Evolutionary conservation across 2,888 invertebrate species (phyloP), one percentile per base, ranked within the genome.

Genomic region (Drosophila neoperkinsi): DNA sequence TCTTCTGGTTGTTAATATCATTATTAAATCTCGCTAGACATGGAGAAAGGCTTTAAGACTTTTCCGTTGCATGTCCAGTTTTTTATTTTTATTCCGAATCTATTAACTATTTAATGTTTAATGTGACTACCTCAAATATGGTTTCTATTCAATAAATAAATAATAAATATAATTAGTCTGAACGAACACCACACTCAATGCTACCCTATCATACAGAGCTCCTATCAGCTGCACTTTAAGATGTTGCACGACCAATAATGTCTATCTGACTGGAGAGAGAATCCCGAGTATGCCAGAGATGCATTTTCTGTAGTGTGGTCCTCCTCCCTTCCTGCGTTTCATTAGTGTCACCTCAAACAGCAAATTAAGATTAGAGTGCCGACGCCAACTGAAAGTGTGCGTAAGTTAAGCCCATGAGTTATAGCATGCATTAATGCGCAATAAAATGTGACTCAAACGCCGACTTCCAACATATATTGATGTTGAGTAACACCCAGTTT

Each of bases 341-440:
- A 87, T 84, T 84, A 82, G 77, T 88, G 83, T 85, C 88, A 85
- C 83, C 80, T 85, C 74, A 71, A 88, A 82, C 86, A 88, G 66
- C 77, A 56, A 77, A 82, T 82, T 79, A 71, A 84, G 90, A 84
- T 84, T 82, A 87, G 73, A 79, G 67, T 53, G 41, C 71, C 63
- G 81, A 64, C 81, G 76, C 74, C 77, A 79, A 83, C 74, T 80
- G 76, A 64, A 76, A 71, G 76, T 63, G 46, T 72, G 71, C 41
- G 49, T 53, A 52, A 61, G 65, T 49, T 64, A 55, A 52, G 66
- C 66, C 88, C 86, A 84, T 91, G 90, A 92, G 89, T 91, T 90
- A 91, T 90, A 83, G 85, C 63, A 61, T 84, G 82, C 91, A 91
- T 91, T 91, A 91, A 90, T 71, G 88, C 80, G 69, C 74, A 74